Conservation (phyloP, 2,888 invertebrate genomes). For the Clanis bilineata region DNA sequence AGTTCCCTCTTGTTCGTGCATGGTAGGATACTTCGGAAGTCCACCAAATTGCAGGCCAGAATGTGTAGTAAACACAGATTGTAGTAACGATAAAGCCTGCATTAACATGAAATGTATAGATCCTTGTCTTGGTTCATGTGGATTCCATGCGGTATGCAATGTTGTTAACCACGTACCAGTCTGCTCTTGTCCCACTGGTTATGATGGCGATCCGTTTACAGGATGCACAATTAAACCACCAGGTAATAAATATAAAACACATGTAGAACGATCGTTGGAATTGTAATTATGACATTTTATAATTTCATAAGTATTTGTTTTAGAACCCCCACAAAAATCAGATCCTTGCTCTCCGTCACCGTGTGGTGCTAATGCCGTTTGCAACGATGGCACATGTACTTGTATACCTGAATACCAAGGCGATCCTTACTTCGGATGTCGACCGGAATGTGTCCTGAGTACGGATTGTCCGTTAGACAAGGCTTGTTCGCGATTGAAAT, state of each 20-base stretch:
- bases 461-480: constrained; percentile 89
- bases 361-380: constrained; percentile 90
- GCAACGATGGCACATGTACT: constrained; percentile 87
- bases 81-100: constrained; percentile 87
- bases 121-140: constrained; percentile 91
- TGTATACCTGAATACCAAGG: constrained; percentile 90
- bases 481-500: constrained; percentile 90
- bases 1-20: constrained; percentile 86
- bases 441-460: constrained; percentile 91
- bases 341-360: constrained; percentile 89
- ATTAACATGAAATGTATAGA: constrained; percentile 89
- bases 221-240: constrained; percentile 82
- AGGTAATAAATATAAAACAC: constrained; percentile 45
- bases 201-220: constrained; percentile 89
- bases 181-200: constrained; percentile 84
- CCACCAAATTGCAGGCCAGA: constrained; percentile 90
- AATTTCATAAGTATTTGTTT: constrained; percentile 28
- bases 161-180: constrained; percentile 89
- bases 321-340: constrained; percentile 57
- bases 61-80: constrained; percentile 88
- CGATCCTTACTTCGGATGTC: constrained; percentile 89
- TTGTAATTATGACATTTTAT: constrained; percentile 14
- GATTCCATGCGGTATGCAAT: constrained; percentile 86
- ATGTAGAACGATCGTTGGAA: background rate
- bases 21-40: constrained; percentile 84